These are phyloP conservation scores for Iselma pallidipennis DNA, from an alignment of 2,888 invertebrate species.

Conservation along the genomic window DNA sequence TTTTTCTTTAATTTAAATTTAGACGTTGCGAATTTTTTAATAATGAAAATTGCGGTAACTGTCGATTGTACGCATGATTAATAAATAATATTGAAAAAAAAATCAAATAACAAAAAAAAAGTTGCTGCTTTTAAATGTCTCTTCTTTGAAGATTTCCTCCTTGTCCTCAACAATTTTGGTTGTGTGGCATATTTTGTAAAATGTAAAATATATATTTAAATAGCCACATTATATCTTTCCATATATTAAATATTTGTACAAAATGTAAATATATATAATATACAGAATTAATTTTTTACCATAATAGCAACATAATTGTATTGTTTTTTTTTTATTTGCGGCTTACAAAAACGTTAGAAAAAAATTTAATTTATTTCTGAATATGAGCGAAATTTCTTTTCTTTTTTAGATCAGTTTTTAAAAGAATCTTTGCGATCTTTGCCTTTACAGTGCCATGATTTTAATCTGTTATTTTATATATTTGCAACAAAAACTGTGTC, in stretches of 20 bases:
- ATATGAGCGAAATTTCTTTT: constrained; percentile 31
- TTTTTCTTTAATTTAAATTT: neutral
- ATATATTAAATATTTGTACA: constrained; percentile 31
- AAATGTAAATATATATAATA: constrained; percentile 40
- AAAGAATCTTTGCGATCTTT: constrained; percentile 21
- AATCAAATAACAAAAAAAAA: constrained; percentile 14
- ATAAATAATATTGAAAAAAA: constrained; percentile 6
- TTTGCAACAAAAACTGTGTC: constrained; percentile 4
- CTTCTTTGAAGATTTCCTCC: neutral
- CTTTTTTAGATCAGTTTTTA: too few relatives aligned
- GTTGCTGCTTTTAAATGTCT: constrained; percentile 11
- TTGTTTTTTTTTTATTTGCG: neutral
- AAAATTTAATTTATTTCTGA: constrained; percentile 26
- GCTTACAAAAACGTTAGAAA: neutral
- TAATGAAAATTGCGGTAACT: neutral
- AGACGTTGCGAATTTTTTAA: constrained; percentile 11
- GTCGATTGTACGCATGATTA: neutral
- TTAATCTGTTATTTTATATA: constrained; percentile 12
- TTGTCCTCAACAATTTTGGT: constrained; percentile 14
- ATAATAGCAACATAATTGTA: constrained; percentile 16
- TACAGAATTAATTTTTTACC: constrained; percentile 39
- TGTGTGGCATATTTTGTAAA: constrained; percentile 27
- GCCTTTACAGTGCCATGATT: constrained; percentile 34
- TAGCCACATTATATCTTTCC: constrained; percentile 11
- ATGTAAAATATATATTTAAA: constrained; percentile 25